Percentiles rank a stretch among this genome's conserved stretches.
Evolutionary conservation across 2,113 vertebrate species (phyloP).

Genomic region (Brachypodius melanocephalos): DNA sequence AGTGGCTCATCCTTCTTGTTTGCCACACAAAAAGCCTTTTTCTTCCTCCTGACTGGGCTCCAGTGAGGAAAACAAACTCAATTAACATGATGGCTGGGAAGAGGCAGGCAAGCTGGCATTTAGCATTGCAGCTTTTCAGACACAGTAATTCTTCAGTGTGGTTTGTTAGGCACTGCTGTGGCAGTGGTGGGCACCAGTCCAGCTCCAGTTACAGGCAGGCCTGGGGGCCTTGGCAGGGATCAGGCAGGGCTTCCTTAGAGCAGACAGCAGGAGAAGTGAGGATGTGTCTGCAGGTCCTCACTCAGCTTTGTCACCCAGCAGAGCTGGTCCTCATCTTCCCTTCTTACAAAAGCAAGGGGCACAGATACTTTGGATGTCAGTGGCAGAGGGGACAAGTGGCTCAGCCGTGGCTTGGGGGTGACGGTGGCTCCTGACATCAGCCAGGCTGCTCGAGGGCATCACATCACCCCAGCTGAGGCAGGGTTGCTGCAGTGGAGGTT

Average conservation of each 20-base stretch:
- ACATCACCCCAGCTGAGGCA: neutral
- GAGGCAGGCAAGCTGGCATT: slow-evolving; percentile 39
- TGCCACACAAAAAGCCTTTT: slow-evolving; percentile 48
- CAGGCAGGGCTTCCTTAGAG: neutral
- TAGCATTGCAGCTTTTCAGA: neutral
- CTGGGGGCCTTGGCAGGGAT: neutral
- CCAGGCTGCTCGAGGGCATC: neutral
- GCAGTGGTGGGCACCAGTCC: neutral
- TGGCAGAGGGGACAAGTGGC: neutral
- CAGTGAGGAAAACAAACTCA: slow-evolving; percentile 7
- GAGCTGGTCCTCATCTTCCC: neutral
- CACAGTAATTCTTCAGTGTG: neutral
- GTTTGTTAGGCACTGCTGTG: neutral
- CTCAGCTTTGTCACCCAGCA: neutral
- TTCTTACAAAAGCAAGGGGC: neutral
- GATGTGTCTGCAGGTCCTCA: neutral
- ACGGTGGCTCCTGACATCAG: neutral
- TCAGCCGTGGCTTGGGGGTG: neutral
- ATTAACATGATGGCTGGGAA: slow-evolving; percentile 32
- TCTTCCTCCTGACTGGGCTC: slow-evolving; percentile 18
- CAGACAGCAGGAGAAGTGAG: neutral
- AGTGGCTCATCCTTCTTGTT: neutral
- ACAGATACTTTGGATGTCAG: neutral
- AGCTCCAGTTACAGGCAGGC: neutral
- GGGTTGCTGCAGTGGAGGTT: neutral